Evolutionary conservation across 2,888 invertebrate genomes (phyloP).

Genomic region (Drosophila mercatorum): DNA sequence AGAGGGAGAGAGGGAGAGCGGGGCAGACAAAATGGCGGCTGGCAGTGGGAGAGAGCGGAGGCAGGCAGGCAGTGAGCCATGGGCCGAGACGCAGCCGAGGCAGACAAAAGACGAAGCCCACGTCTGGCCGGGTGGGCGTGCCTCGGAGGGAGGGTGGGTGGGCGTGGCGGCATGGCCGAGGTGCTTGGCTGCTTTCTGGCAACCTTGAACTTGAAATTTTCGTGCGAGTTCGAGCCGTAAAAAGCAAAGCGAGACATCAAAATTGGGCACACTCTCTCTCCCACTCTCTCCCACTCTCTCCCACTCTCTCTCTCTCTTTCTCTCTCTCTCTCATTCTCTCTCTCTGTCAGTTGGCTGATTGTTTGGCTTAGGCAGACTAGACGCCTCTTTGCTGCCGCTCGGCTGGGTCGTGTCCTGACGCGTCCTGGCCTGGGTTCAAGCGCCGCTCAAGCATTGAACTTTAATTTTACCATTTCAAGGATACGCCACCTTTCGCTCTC

Average conservation of each 20-base stretch:
- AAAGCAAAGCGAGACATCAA: slow-evolving; percentile 52
- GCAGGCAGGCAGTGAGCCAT: slow-evolving; percentile 1
- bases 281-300: neutral
- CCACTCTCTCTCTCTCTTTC: neutral
- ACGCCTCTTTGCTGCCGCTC: slow-evolving; percentile 25
- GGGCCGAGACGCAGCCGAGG: slow-evolving; percentile 25
- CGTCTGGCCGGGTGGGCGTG: slow-evolving; percentile 40
- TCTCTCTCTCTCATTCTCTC: neutral
- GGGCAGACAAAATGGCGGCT: slow-evolving; percentile 69
- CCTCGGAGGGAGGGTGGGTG: neutral
- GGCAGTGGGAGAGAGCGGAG: slow-evolving; percentile 5
- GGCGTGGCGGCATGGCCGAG: neutral
- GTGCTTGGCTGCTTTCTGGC: slow-evolving; percentile 63
- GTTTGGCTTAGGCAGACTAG: slow-evolving; percentile 36
- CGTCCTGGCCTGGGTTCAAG: slow-evolving; percentile 55
- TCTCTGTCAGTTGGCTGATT: neutral
- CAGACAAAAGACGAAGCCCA: slow-evolving; percentile 46
- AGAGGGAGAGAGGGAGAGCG: neutral
- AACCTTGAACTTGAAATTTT: slow-evolving; percentile 83
- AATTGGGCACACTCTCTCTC: slow-evolving; percentile 41
- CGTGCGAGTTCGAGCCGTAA: slow-evolving; percentile 67
- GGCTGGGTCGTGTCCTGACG: slow-evolving; percentile 55
- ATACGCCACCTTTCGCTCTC: slow-evolving; percentile 42
- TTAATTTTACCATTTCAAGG: slow-evolving; percentile 71
- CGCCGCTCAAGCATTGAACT: slow-evolving; percentile 76